Percentiles rank a stretch among this genome's conserved stretches.
Conservation (phyloP, 2,797 vertebrate species). For the Propithecus deckenii region DNA sequence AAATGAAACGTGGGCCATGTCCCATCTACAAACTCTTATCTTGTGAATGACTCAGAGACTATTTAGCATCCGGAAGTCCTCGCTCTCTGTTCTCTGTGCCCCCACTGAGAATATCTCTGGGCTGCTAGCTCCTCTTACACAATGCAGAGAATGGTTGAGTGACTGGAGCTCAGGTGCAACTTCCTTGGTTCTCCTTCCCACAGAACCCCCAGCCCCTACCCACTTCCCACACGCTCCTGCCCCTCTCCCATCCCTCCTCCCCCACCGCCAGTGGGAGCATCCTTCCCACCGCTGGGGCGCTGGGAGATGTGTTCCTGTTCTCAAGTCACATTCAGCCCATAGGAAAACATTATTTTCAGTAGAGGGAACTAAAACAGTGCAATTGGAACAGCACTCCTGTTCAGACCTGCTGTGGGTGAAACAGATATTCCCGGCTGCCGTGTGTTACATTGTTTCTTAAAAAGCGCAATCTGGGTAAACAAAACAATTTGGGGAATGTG, state of each 20-base stretch:
- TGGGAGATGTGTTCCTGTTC: background rate
- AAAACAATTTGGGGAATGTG: background rate
- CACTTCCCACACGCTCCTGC: background rate
- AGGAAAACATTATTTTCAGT: background rate
- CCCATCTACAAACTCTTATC: background rate
- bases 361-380: background rate
- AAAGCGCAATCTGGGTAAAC: background rate
- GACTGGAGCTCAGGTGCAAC: background rate
- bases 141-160: background rate
- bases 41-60: background rate
- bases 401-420: background rate
- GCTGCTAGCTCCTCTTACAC: fast-evolving
- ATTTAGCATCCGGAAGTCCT: background rate
- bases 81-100: too few species aligned
- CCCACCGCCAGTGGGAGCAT: background rate
- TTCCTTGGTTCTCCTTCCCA: background rate
- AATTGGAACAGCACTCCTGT: background rate
- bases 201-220: background rate
- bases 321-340: background rate
- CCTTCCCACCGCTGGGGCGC: too few species aligned
- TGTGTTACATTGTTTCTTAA: background rate
- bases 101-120: background rate
- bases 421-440: background rate
- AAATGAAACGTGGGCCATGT: background rate
- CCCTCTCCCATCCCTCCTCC: background rate